A percentile compares a stretch with the other conserved stretches of the same genome.
phyloP scores from a whole-genome alignment of 2,113 vertebrate species.

The Mixornis gularis region DNA sequence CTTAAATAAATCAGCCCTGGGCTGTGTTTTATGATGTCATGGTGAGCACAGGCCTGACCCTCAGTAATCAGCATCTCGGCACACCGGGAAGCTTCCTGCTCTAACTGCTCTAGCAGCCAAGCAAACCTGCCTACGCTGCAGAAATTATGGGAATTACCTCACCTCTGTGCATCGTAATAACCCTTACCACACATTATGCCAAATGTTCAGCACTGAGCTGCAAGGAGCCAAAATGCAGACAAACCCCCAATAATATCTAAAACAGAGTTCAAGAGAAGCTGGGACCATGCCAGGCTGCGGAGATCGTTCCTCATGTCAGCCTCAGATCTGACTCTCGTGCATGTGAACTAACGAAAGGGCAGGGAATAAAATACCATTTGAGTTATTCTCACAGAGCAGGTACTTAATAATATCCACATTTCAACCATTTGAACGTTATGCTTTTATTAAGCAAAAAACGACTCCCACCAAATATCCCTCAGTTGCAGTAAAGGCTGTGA shows the following conservation, averaged over 20 bases:
- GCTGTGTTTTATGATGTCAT: slow-evolving; percentile 55
- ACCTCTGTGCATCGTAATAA: slow-evolving; percentile 65
- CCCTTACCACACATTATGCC: slow-evolving; percentile 63
- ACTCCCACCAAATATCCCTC: slow-evolving; percentile 62
- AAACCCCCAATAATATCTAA: slow-evolving; percentile 57
- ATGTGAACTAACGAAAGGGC: slow-evolving; percentile 27
- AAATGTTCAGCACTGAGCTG: slow-evolving; percentile 43
- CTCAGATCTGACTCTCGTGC: slow-evolving; percentile 47
- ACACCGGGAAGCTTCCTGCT: slow-evolving; percentile 57
- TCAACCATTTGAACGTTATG: slow-evolving; percentile 20
- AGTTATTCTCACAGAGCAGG: slow-evolving; percentile 58
- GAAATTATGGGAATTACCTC: slow-evolving; percentile 68
- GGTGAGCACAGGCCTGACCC: slow-evolving; percentile 55
- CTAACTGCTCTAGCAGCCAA: background rate
- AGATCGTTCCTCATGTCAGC: slow-evolving; percentile 48
- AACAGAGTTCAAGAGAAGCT: slow-evolving; percentile 57
- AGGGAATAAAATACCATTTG: slow-evolving; percentile 45
- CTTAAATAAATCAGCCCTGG: slow-evolving; percentile 35
- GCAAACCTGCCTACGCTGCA: slow-evolving; percentile 61
- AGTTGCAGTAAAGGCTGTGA: slow-evolving; percentile 59
- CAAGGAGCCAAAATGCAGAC: slow-evolving; percentile 41
- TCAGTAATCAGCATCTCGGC: slow-evolving; percentile 53
- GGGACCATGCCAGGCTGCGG: slow-evolving; percentile 37
- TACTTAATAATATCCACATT: slow-evolving; percentile 66
- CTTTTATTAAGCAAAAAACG: slow-evolving; percentile 53